These are phyloP conservation scores for Acrocera orbiculus DNA, from an alignment of 2,888 invertebrate species.

Conservation along the genomic window DNA sequence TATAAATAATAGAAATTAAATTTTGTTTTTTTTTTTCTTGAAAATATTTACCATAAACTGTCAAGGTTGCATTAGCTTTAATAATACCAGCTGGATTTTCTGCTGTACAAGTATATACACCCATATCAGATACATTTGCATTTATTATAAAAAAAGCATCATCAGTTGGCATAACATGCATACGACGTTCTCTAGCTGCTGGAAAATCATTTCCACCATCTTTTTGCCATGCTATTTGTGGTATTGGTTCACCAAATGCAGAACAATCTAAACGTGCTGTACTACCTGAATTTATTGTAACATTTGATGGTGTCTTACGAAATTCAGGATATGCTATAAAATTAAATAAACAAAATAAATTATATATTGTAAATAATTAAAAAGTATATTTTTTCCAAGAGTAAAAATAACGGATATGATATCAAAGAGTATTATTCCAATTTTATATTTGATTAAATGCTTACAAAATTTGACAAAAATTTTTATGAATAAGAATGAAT, in stretches of 20 bases:
- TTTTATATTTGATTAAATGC: no score
- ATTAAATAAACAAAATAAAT: no score
- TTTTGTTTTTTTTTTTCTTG: slow-evolving; percentile 1
- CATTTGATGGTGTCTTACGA: slow-evolving; percentile 64
- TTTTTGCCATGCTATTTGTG: slow-evolving; percentile 80
- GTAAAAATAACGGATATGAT: no score
- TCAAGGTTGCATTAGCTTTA: slow-evolving; percentile 69
- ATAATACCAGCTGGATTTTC: slow-evolving; percentile 76
- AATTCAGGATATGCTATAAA: slow-evolving; percentile 66
- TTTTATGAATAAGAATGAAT: no score
- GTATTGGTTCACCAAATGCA: slow-evolving; percentile 72
- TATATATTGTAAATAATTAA: no score
- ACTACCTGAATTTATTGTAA: slow-evolving; percentile 68
- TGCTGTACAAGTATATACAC: slow-evolving; percentile 85
- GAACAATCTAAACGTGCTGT: slow-evolving; percentile 82
- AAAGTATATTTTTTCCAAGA: not conserved
- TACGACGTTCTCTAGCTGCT: slow-evolving; percentile 78
- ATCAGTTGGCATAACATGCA: slow-evolving; percentile 84
- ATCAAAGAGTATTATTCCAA: no score
- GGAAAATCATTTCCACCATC: slow-evolving; percentile 90
- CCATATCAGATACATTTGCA: slow-evolving; percentile 75
- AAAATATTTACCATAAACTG: slow-evolving; percentile 36
- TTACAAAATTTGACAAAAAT: no score
- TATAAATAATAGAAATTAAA: slow-evolving; percentile 2
- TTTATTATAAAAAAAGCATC: slow-evolving; percentile 86